phyloP scores from a whole-genome alignment of 2,797 vertebrate genomes.

The Etheostoma nigrum region DNA sequence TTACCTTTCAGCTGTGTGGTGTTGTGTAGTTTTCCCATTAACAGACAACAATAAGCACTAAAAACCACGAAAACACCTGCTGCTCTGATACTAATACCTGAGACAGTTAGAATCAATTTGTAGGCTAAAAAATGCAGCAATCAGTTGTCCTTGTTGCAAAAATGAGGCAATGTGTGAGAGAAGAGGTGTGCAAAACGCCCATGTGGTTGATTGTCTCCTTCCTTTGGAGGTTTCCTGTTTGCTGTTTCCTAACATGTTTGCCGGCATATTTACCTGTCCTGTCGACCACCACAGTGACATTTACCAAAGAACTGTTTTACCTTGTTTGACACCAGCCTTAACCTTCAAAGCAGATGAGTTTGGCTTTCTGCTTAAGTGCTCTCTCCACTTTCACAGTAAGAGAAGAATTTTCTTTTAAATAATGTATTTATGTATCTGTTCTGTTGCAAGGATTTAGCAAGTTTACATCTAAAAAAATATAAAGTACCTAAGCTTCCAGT shows the following conservation, averaged over 20 bases:
- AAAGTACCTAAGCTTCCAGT: background rate
- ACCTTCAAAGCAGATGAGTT: conserved; percentile 29
- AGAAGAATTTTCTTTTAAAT: background rate
- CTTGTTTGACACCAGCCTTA: conserved; percentile 25
- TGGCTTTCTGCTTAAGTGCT: conserved; percentile 3
- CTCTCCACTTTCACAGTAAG: background rate
- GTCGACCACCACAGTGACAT: conserved; percentile 58
- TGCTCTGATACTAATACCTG: too few species aligned
- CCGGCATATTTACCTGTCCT: conserved; percentile 75
- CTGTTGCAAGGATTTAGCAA: background rate
- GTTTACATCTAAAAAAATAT: background rate
- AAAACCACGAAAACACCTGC: background rate
- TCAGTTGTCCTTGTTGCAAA: conserved; percentile 63
- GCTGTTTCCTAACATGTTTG: conserved; percentile 58
- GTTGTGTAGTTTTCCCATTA: background rate
- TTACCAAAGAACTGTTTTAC: conserved; percentile 11
- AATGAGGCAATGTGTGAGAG: conserved; percentile 65
- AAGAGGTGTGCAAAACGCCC: conserved; percentile 66
- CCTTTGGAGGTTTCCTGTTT: conserved; percentile 78
- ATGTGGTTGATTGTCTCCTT: conserved; percentile 71
- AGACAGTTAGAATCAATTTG: background rate
- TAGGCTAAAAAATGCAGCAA: conserved; percentile 31
- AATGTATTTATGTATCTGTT: background rate
- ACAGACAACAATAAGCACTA: too few species aligned
- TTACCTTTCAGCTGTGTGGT: conserved; percentile 6